Base-by-base conservation (phyloP, 2,888 invertebrate genomes). In the Sinopyrophorus schimmeli region DNA sequence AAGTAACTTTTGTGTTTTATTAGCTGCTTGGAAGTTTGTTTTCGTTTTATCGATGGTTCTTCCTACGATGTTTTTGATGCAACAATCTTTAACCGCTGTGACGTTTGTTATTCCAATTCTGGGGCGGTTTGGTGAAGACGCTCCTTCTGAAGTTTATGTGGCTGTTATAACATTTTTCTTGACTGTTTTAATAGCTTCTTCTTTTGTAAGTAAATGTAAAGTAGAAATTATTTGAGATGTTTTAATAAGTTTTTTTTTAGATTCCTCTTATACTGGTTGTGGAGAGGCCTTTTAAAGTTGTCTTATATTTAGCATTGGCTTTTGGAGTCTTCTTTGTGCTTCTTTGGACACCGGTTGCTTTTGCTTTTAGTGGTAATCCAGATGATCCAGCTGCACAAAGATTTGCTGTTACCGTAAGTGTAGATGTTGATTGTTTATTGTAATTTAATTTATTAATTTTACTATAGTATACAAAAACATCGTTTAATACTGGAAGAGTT, bases 321-420 rank as follows among this genome's bases (percentile, higher is more conserved):
- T 70, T 69, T 55, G 9, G 63, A 16, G 41, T 60, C 21, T 63
- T 61, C 21, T 48, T 79, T 20, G 68, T 78, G 67, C 70, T 84
- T 23, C 70, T 79, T 50, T 74, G 81, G 41, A 84, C 86, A 18
- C 80, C 80, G 32, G 72, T 84, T 43, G 85, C 86, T 27, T 83
- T 84, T 68, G 85, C 89, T 1, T 91, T 88, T 73, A 80, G 80
- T 58, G 80, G 78, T 12, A 76, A 81, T 62, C 66, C 72, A 2
- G 59, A 69, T 5, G 70, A 75, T 20, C 83, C 84, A 2, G 76
- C 83, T 17, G 84, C 88, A 35, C 84, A 89, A 75, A 77, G 90
- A 55, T 79, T 83, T 39, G n/a, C n/a, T n/a, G n/a, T n/a, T n/a
- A n/a, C n/a, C n/a, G n/a, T n/a, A n/a, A n/a, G n/a, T n/a, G n/a